Percentiles rank a stretch among this genome's conserved stretches.
Evolutionary conservation across 2,797 vertebrate genomes (phyloP).

Genomic region (Gymnoscopelus microlampas): DNA sequence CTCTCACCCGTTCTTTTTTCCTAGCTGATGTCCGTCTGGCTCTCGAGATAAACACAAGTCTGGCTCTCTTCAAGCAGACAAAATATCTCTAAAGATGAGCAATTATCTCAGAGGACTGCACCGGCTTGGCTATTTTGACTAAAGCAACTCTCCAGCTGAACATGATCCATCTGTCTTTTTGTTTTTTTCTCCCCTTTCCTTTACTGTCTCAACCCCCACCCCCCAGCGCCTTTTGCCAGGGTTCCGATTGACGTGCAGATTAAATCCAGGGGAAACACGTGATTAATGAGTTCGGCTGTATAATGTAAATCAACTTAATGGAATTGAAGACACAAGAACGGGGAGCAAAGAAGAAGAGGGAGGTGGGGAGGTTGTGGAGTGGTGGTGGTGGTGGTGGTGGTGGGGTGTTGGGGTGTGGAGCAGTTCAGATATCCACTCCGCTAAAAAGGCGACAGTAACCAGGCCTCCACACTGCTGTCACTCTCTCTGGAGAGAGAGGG

Average conservation of each 20-base stretch:
- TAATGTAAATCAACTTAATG: conserved; percentile 88
- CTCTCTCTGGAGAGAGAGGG: conserved; percentile 51
- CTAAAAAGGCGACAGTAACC: conserved; percentile 81
- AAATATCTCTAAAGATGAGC: conserved; percentile 64
- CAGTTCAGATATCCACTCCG: conserved; percentile 86
- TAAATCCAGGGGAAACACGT: conserved; percentile 76
- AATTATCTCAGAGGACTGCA: conserved; percentile 39
- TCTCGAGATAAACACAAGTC: conserved; percentile 68
- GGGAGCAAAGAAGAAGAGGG: conserved; percentile 3
- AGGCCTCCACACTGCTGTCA: conserved; percentile 71
- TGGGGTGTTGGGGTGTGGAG: conserved; percentile 21
- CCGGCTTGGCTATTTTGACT: conserved; percentile 49
- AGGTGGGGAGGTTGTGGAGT: neutral
- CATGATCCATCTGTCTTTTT: conserved; percentile 58
- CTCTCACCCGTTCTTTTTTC: conserved; percentile 38
- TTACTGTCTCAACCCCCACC: neutral
- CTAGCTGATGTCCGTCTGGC: conserved; percentile 60
- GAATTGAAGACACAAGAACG: conserved; percentile 77
- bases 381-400: conserved; percentile 9
- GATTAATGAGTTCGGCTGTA: conserved; percentile 80
- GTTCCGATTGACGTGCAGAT: conserved; percentile 73
- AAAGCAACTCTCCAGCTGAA: conserved; percentile 40
- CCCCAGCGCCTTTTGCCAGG: conserved; percentile 23
- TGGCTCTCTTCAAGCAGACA: conserved; percentile 59
- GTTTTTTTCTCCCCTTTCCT: conserved; percentile 25